phyloP scores from a whole-genome alignment of 2,797 vertebrate species.

The Alauda arvensis region DNA sequence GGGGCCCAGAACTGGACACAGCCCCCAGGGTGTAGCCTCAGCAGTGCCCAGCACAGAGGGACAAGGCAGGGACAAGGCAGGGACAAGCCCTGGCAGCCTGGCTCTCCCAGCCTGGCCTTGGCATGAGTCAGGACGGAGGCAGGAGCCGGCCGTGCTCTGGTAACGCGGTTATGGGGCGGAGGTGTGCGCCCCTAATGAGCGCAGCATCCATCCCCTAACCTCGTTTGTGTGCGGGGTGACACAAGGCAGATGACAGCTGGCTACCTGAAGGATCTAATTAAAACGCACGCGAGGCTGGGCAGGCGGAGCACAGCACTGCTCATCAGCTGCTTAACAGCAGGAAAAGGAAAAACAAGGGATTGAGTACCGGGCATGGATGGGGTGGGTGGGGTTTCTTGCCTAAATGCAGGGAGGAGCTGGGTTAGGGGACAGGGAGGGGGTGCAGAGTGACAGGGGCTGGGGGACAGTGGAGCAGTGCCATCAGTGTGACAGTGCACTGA shows the following conservation, averaged over 20 bases:
- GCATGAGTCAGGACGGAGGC: neutral
- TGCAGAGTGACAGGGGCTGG: fast-evolving
- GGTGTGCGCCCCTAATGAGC: slow-evolving; percentile 8
- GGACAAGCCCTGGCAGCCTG: neutral
- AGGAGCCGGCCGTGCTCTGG: fast-evolving
- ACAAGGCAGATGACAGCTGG: slow-evolving; percentile 52
- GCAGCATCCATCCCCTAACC: slow-evolving; percentile 22
- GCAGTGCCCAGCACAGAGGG: neutral
- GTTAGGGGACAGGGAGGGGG: neutral
- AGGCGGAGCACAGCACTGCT: slow-evolving; percentile 18
- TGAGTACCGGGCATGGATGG: neutral
- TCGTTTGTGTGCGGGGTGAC: slow-evolving; percentile 55
- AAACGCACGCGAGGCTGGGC: neutral
- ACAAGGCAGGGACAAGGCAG: neutral
- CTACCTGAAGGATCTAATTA: slow-evolving; percentile 63
- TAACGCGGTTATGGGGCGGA: neutral
- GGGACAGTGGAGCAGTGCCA: fast-evolving
- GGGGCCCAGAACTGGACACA: neutral
- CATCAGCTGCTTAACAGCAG: neutral
- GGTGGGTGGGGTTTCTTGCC: fast-evolving
- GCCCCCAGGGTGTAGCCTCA: neutral
- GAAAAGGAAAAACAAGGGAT: neutral
- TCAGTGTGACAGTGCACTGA: neutral
- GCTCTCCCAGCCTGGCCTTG: neutral
- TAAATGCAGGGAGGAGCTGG: neutral